phyloP scores from a whole-genome alignment of 2,797 vertebrate species.

The Sparus aurata region DNA sequence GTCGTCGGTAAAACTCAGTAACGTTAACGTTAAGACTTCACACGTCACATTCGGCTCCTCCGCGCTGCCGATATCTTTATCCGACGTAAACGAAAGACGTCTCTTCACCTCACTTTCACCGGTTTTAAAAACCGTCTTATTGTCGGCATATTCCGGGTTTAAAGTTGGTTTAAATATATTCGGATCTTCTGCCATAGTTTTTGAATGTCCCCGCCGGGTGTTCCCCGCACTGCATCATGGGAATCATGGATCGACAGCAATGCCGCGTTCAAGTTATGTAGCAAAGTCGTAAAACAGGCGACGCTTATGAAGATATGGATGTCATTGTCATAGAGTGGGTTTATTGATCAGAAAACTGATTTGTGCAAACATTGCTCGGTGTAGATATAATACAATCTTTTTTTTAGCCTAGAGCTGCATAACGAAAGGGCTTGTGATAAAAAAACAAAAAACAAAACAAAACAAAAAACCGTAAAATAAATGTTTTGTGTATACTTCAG shows the following conservation, averaged over 20 bases:
- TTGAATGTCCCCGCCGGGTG: slow-evolving; percentile 76
- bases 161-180: slow-evolving; percentile 4
- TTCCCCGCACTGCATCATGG: slow-evolving; percentile 79
- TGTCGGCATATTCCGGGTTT: background rate
- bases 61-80: background rate
- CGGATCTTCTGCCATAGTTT: slow-evolving; percentile 74
- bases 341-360: background rate
- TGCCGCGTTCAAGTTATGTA: slow-evolving; percentile 26
- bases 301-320: rapidly evolving
- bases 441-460: no score
- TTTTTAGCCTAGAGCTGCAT: background rate
- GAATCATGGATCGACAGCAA: slow-evolving; percentile 37
- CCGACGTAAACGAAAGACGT: slow-evolving; percentile 30
- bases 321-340: background rate
- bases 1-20: slow-evolving; percentile 41
- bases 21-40: slow-evolving; percentile 5
- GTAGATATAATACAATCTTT: no score
- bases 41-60: slow-evolving; percentile 6
- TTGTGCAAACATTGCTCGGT: background rate
- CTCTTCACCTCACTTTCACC: background rate
- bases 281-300: background rate
- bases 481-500: background rate
- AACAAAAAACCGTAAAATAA: no score
- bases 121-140: background rate
- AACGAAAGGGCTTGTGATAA: background rate